Percentiles rank a stretch among this genome's conserved stretches.
Conservation (phyloP, 2,888 invertebrate genomes). For the Cheilosia variabilis region DNA sequence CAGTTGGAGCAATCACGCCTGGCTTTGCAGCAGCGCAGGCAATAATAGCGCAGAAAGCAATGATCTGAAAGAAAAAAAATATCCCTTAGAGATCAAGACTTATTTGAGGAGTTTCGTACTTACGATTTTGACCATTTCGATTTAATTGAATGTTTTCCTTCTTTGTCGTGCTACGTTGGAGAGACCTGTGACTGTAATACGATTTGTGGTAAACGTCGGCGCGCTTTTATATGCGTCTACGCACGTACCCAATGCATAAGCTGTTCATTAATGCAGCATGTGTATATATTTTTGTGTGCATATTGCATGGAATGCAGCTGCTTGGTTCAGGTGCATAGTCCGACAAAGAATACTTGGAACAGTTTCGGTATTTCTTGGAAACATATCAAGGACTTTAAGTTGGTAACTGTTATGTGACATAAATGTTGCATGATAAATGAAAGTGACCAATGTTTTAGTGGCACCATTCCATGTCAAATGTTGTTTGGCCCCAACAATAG, state of each 20-base stretch:
- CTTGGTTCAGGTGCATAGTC: conserved; percentile 6
- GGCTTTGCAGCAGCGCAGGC: conserved; percentile 68
- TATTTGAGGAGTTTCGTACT: conserved; percentile 2
- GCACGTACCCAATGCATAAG: conserved; percentile 19
- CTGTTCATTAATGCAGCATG: conserved; percentile 16
- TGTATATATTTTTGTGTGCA: conserved; percentile 26
- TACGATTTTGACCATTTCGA: conserved; percentile 57
- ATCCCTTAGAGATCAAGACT: not conserved
- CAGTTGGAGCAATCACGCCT: conserved; percentile 27
- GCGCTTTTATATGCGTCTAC: conserved; percentile 54
- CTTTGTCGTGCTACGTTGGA: conserved; percentile 16
- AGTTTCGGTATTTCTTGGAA: conserved; percentile 52
- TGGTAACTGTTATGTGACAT: not conserved
- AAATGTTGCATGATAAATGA: not conserved
- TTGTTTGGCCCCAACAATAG: no score
- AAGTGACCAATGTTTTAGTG: no score
- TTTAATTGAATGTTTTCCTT: not conserved
- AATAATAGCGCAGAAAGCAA: conserved; percentile 61
- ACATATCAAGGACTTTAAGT: conserved; percentile 57
- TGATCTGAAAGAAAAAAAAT: conserved; percentile 36
- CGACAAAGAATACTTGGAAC: conserved; percentile 39
- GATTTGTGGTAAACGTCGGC: not conserved
- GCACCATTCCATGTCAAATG: no score
- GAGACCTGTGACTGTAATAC: conserved; percentile 44
- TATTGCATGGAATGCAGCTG: conserved; percentile 25